Percentiles rank a stretch among this genome's conserved stretches.
These are phyloP conservation scores for Chirona hameri DNA, from an alignment of 2,888 invertebrate species.

Conservation along the genomic window DNA sequence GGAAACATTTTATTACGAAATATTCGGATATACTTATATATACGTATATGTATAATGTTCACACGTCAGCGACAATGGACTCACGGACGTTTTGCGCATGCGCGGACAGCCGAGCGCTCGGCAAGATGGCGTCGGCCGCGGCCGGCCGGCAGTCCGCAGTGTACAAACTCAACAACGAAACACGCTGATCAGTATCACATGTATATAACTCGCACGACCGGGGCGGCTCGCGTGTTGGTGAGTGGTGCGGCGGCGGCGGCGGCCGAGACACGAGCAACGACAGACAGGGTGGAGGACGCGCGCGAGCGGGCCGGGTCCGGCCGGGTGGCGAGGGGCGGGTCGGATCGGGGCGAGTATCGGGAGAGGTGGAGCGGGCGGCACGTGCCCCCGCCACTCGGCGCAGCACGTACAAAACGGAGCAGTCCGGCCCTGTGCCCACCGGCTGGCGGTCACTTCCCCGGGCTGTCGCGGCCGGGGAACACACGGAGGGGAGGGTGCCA, in stretches of 20 bases:
- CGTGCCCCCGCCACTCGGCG: too few relatives aligned
- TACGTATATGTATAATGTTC: neutral
- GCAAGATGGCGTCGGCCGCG: neutral
- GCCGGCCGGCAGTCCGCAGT: neutral
- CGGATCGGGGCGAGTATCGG: too few relatives aligned
- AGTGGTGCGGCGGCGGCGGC: neutral
- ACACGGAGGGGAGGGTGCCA: too few relatives aligned
- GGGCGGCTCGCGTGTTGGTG: neutral
- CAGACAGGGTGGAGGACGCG: neutral
- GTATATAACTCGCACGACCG: neutral
- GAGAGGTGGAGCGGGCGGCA: too few relatives aligned
- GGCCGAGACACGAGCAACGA: neutral
- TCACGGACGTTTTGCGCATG: neutral
- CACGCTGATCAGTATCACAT: neutral
- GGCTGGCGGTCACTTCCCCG: too few relatives aligned
- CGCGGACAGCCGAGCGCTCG: neutral
- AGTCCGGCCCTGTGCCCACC: too few relatives aligned
- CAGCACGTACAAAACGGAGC: too few relatives aligned
- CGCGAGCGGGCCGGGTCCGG: too few relatives aligned
- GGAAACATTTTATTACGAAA: conserved; percentile 2
- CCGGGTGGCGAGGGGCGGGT: too few relatives aligned
- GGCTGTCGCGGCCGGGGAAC: too few relatives aligned
- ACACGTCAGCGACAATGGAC: neutral
- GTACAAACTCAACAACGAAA: neutral
- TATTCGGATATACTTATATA: conserved; percentile 11